phyloP scores from a whole-genome alignment of 64 coral and sea anemone genomes.

The Actinia equina region DNA sequence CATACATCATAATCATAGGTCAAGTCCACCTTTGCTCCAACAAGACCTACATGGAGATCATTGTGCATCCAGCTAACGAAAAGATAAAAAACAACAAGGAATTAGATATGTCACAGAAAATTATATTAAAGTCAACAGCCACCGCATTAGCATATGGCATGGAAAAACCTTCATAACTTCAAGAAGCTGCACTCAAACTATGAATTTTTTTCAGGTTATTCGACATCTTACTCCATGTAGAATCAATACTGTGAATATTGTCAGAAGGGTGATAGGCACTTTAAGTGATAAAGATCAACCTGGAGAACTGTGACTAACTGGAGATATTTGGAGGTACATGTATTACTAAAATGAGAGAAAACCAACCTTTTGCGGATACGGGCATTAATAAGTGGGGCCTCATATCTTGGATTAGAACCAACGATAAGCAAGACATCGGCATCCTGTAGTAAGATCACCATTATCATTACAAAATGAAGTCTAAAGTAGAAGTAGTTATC shows the following conservation, averaged over 20 bases:
- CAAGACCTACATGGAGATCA: slow-evolving; percentile 49
- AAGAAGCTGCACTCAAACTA: no score
- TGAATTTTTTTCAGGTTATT: no score
- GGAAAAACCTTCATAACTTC: no score
- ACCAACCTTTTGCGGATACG: slow-evolving; percentile 91
- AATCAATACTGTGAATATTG: no score
- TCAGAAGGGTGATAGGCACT: no score
- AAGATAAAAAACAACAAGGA: neutral
- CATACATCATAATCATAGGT: slow-evolving; percentile 54
- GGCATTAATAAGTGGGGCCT: slow-evolving; percentile 95
- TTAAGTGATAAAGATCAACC: no score
- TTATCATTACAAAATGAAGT: neutral
- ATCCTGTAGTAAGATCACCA: slow-evolving; percentile 41
- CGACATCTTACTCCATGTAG: no score
- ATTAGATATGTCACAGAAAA: no score
- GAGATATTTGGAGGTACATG: no score
- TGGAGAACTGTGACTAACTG: no score
- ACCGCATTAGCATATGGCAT: no score
- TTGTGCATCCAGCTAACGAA: slow-evolving; percentile 49
- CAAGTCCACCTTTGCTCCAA: slow-evolving; percentile 43
- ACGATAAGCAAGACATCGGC: slow-evolving; percentile 91
- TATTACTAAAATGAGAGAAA: neutral
- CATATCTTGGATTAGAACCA: slow-evolving; percentile 90
- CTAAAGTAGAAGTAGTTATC: neutral
- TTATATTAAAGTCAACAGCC: no score